Base-by-base conservation (phyloP, 2,113 vertebrate species). In the Chaetops frenatus region DNA sequence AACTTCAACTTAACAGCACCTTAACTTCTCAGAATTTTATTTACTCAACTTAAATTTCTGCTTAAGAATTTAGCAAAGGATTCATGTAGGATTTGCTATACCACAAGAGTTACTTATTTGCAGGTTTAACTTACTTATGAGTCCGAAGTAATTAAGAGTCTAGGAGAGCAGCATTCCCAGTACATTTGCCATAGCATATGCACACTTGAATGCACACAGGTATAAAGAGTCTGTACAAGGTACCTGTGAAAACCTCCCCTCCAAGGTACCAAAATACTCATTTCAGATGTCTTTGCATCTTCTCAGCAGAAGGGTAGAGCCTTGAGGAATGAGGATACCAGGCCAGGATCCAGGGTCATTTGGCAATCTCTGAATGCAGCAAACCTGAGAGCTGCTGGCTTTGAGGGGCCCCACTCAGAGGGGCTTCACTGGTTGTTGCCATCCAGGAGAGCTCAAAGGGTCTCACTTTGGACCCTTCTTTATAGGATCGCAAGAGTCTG, bases 381-480 rank as follows among this genome's bases (percentile, higher is more conserved):
- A 44, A 29, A 61, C 45, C 20, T 21, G 31, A 35, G 47, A 25
- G 21, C 5, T 29, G 16, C 67, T 72, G 57, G 17, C 47, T 53
- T 31, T 27, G 57, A 51, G 47, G 28, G 44, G 11, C 6, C 3
- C 7, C 44, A 5, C n/a, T 11, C 9, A 15, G 11, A 60, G 23
- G 29, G 33, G 17, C 56, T 31, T 11, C 0, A 0, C 33, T 62
- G 47, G 8, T 36, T 1, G 0, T 48, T 38, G 18, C 33, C 11
- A 2, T 21, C n/a, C 69, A 40, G 81, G 23, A 40, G 19, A 29
- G 15, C 19, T 40, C 60, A 8, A 27, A 64, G n/a, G 18, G 14
- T 14, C 40, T 38, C 48, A 3, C 28, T 45, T 22, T 38, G 57
- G 28, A 19, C 9, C 18, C 2, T 14, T 22, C 10, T 8, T 10